phyloP scores from a whole-genome alignment of 2,797 vertebrate species.

The Takifugu rubripes region DNA sequence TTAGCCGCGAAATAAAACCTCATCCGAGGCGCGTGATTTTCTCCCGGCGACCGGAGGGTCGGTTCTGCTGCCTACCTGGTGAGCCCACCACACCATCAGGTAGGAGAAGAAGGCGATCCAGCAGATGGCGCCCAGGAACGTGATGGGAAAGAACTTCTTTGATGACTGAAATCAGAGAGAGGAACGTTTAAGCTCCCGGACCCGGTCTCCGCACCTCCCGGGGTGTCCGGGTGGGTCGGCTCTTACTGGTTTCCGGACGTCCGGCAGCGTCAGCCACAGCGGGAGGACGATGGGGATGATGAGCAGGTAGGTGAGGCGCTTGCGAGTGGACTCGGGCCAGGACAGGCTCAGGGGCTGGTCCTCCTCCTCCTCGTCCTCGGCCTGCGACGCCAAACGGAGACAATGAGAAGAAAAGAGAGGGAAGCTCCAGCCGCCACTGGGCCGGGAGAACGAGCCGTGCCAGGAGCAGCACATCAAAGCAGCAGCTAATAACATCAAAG shows the following conservation, averaged over 20 bases:
- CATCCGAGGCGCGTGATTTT: slow-evolving; percentile 58
- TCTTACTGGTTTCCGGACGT: slow-evolving; percentile 81
- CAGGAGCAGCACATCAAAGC: background rate
- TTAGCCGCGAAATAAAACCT: slow-evolving; percentile 50
- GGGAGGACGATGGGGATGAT: slow-evolving; percentile 87
- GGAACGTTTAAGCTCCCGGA: background rate
- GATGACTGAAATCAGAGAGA: slow-evolving; percentile 70
- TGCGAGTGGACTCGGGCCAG: slow-evolving; percentile 84
- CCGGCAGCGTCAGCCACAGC: slow-evolving; percentile 86
- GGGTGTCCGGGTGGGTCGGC: background rate
- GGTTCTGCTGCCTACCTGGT: slow-evolving; percentile 82
- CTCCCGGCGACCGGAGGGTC: background rate
- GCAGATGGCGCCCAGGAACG: slow-evolving; percentile 90
- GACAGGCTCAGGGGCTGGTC: slow-evolving; percentile 88
- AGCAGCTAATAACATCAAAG: too few relatives aligned
- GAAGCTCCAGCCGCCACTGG: background rate
- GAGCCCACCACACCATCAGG: slow-evolving; percentile 99
- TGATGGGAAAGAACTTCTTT: slow-evolving; percentile 88
- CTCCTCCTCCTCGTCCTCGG: slow-evolving; percentile 75
- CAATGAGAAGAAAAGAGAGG: background rate
- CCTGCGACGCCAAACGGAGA: slow-evolving; percentile 44
- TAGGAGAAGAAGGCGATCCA: slow-evolving; percentile 97
- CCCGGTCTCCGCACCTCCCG: too few relatives aligned
- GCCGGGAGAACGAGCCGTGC: background rate
- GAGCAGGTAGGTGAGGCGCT: slow-evolving; percentile 84